These are phyloP conservation scores for Papilio dardanus DNA, from an alignment of 1,140 invertebrate species.

Conservation along the genomic window DNA sequence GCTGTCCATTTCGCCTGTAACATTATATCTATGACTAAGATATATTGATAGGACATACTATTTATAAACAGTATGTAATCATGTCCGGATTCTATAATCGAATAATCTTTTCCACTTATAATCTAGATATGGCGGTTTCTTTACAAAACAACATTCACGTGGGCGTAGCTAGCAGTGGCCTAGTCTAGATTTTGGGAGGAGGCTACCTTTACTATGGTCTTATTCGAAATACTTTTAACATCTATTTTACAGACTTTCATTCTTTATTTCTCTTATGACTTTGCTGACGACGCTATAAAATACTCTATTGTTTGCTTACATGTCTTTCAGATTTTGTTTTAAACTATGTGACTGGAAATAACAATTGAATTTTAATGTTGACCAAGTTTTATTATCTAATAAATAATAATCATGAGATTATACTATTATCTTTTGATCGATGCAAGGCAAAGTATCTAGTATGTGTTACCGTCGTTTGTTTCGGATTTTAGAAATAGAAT, in stretches of 20 bases:
- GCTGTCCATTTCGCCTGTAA: constrained; percentile 20
- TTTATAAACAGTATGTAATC: not conserved
- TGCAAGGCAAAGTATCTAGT: not conserved
- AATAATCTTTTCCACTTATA: not conserved
- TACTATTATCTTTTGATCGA: not conserved
- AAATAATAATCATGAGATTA: not conserved
- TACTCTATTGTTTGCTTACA: not conserved
- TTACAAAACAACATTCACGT: too few species aligned
- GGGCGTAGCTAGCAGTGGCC: too few species aligned
- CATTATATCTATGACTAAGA: constrained; percentile 19
- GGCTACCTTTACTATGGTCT: too few species aligned
- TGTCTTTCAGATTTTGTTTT: not conserved
- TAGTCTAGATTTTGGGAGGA: too few species aligned
- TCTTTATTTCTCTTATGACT: too few species aligned
- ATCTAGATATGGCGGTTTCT: too few species aligned
- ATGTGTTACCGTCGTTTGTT: not conserved
- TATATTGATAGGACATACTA: not conserved
- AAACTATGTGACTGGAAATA: not conserved
- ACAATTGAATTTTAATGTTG: not conserved
- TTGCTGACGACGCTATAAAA: too few species aligned
- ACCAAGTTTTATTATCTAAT: not conserved
- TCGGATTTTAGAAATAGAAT: not conserved
- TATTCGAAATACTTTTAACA: too few species aligned
- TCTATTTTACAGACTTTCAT: too few species aligned
- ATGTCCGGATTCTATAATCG: not conserved